Base-by-base conservation (phyloP, 2,797 vertebrate species). In the Lacerta viridis region DNA sequence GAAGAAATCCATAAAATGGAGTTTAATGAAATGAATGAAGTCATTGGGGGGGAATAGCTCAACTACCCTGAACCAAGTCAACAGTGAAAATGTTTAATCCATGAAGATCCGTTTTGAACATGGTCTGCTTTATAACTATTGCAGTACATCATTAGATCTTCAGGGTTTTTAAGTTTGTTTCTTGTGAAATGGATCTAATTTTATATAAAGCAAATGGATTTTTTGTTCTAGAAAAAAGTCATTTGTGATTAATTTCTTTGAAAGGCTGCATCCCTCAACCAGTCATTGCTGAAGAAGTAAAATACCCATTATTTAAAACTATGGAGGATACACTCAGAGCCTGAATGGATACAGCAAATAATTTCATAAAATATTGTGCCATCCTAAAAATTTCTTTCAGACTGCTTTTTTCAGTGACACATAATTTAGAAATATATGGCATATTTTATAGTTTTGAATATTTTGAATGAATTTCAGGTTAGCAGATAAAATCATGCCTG, bases 1-100 rank as follows among this genome's bases (percentile, higher is more conserved):
- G 98, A 98, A 18, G 96, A 97, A 82, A 87, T 97, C 33, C 95
- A 97, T 10, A 95, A 98, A 80, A 96, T 98, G 96, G 97, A 98
- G 88, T 96, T 98, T 90, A 94, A 96, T 5, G 97, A 97, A 69
- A 90, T 97, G 92, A 96, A 96, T 72, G 98, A 98, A 75, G 87
- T 96, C 64, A 92, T 59, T 85, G 97, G 94, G 46, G 50, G 96
- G 96, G 59, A 94, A 82, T 77, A 91, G 69, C 3, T 92, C 94
- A 9, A 43, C 4, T 66, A 87, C 92, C 61, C 18, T 83, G 83
- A 91, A 75, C 68, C 93, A 92, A 59, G 92, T 90, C 86, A 93
- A 76, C n/a, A 46, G 93, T 81, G 95, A 94, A 83, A 96, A 87
- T 91, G 93, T 92, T 29, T 96, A 94, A 89, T 94, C 80, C 86